Base-by-base conservation (phyloP, 2,888 invertebrate species). In the Coenonympha arcania region DNA sequence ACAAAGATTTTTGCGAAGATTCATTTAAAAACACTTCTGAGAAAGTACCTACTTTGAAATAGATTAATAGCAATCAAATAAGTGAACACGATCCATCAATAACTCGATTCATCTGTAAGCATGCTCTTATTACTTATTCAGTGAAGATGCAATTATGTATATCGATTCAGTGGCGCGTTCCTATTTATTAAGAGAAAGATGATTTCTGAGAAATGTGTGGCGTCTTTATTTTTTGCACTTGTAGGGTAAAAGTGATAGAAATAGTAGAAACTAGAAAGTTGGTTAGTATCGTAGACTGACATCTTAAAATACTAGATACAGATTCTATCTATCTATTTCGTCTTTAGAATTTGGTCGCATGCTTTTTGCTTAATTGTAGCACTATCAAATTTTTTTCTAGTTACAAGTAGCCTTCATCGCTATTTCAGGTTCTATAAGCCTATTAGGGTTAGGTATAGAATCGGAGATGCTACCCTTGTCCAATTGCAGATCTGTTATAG, bases 111-210 rank as follows among this genome's bases (percentile, higher is more conserved):
- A 42, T 28, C 28, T 16, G 22, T 24, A 40, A 30, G n/a, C n/a
- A n/a, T n/a, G n/a, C n/a, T n/a, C 5, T 22, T 9, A 33, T 30
- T 24, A 33, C 24, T 24, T 24, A 13, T n/a, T 31, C 26, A 42
- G 28, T 30, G 49, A 24, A 49, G 43, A 44, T 44, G 31, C 43
- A 37, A 43, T 43, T 49, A 49, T 43, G 43, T 43, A 39, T 39
- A 49, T 49, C 24, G 31, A 37, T 39, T 18, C 49, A 44, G 37
- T 11, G 33, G 33, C 30, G 36, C n/a, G 43, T 18, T 18, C 31
- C 22, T 15, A 39, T 31, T 24, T 42, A 40, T 24, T 30, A 46
- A 13, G 19, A 30, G 39, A 39, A 47, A 31, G 22, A 39, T 47
- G 16, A 24, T 31, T 31, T 39, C 46, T 22, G 4, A 39, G 46